Conservation (phyloP, 2,888 invertebrate species). For the Lasiommata megera region DNA sequence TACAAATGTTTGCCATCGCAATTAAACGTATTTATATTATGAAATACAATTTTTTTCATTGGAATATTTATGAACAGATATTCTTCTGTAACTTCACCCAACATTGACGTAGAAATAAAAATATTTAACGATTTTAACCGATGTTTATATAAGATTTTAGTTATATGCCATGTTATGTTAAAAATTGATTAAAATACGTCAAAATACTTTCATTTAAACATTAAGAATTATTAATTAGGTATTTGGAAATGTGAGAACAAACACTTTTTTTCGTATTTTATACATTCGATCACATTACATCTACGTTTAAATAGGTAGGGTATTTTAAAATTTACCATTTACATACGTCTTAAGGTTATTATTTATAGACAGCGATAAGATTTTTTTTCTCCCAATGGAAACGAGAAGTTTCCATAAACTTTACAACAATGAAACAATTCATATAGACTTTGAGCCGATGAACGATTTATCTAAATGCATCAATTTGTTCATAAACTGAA, state of each 20-base stretch:
- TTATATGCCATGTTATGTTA: neutral
- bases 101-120: constrained; percentile 14
- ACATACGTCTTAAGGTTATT: constrained; percentile 29
- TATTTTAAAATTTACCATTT: constrained; percentile 41
- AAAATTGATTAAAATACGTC: constrained; percentile 16
- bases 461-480: neutral
- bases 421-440: constrained; percentile 77
- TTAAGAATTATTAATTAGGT: constrained; percentile 8
- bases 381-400: constrained; percentile 54
- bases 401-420: constrained; percentile 66
- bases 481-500: too few species aligned
- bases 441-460: constrained; percentile 31
- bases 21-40: neutral
- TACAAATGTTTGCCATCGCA: neutral
- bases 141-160: neutral
- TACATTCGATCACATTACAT: constrained; percentile 20
- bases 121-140: constrained; percentile 7
- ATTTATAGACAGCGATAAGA: constrained; percentile 62
- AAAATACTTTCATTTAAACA: constrained; percentile 17
- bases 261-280: constrained; percentile 8
- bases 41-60: neutral
- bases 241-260: constrained; percentile 4
- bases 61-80: neutral
- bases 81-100: constrained; percentile 8
- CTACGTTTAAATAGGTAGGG: constrained; percentile 43